Conservation (phyloP, 2,888 invertebrate genomes). For the Lithophane leautieri region DNA sequence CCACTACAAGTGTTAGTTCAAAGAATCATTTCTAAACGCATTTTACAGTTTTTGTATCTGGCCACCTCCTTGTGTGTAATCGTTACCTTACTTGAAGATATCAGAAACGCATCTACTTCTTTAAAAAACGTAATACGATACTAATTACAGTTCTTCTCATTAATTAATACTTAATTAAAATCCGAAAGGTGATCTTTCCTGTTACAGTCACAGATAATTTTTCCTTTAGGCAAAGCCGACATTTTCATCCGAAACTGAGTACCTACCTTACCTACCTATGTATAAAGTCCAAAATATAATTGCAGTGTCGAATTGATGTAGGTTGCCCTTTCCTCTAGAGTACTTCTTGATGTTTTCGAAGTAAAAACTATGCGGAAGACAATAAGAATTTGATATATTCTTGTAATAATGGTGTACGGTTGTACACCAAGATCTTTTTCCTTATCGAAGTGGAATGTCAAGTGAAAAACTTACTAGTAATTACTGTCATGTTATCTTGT, state of each 20-base stretch:
- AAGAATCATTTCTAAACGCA: neutral
- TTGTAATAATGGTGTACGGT: neutral
- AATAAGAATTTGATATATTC: slow-evolving; percentile 3
- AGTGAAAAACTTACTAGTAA: slow-evolving; percentile 10
- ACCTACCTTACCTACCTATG: too few relatives aligned
- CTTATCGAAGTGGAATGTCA: slow-evolving; percentile 11
- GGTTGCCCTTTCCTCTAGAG: slow-evolving; percentile 38
- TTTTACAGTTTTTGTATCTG: neutral
- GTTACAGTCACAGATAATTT: slow-evolving; percentile 7
- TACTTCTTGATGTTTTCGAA: neutral
- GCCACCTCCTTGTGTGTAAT: neutral
- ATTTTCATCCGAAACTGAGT: slow-evolving; percentile 25
- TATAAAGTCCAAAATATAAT: slow-evolving; percentile 16
- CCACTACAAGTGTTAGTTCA: neutral
- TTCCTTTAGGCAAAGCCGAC: neutral
- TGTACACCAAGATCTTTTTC: slow-evolving; percentile 10
- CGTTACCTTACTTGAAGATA: neutral
- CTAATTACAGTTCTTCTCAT: neutral
- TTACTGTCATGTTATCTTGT: slow-evolving; percentile 1
- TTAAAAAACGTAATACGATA: neutral
- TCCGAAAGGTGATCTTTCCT: slow-evolving; percentile 26
- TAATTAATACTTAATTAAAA: slow-evolving; percentile 37
- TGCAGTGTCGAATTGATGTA: slow-evolving; percentile 7
- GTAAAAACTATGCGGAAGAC: slow-evolving; percentile 25
- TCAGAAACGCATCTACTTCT: neutral